These are phyloP conservation scores for Beaufortia kweichowensis DNA, from an alignment of 2,113 vertebrate genomes.

Conservation along the genomic window DNA sequence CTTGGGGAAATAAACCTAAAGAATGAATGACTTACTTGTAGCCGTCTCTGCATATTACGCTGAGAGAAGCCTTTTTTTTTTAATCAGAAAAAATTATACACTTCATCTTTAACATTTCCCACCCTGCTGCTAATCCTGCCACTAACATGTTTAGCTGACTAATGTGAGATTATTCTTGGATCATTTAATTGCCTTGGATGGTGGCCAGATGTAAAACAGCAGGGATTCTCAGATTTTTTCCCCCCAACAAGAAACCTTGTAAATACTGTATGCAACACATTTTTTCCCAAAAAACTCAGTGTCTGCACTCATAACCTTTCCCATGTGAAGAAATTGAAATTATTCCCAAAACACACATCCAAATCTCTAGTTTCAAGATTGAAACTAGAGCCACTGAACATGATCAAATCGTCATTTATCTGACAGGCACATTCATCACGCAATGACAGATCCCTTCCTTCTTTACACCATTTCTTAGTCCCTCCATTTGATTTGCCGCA, in stretches of 20 bases:
- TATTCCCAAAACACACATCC: conserved; percentile 63
- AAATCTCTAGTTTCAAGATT: conserved; percentile 67
- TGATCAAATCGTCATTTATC: conserved; percentile 70
- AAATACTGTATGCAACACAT: not conserved
- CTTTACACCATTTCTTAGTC: conserved; percentile 49
- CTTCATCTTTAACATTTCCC: not conserved
- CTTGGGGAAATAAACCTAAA: too few relatives aligned
- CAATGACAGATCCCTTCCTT: conserved; percentile 55
- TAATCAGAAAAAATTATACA: too few relatives aligned
- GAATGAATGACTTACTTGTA: too few relatives aligned
- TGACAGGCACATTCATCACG: conserved; percentile 75
- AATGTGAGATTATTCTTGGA: conserved; percentile 20
- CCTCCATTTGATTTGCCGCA: conserved; percentile 61
- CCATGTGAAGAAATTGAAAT: not conserved
- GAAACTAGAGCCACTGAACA: conserved; percentile 68
- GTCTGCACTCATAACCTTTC: not conserved
- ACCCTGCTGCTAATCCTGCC: not conserved
- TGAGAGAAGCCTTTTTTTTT: not conserved
- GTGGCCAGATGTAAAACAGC: conserved; percentile 17
- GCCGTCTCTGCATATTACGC: too few relatives aligned
- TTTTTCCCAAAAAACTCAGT: not conserved
- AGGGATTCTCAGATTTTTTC: not conserved
- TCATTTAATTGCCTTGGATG: conserved; percentile 45
- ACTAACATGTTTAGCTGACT: not conserved
- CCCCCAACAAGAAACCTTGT: not conserved